These are phyloP conservation scores for Drosophila saltans DNA, from an alignment of 1,140 invertebrate genomes.

Conservation along the genomic window DNA sequence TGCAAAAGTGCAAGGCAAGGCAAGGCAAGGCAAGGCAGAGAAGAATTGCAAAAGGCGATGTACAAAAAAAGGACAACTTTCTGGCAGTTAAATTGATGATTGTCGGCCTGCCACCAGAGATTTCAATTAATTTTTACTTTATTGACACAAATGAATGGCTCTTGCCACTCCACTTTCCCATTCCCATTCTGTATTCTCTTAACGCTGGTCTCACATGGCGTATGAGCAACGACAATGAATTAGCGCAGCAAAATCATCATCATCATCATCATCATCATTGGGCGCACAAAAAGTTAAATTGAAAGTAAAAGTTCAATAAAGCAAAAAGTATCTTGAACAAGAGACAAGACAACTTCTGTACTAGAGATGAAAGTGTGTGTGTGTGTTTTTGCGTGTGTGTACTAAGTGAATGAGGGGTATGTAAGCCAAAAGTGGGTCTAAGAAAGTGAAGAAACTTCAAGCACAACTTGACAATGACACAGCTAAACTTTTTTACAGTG, in stretches of 20 bases:
- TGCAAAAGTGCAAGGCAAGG: slow-evolving; percentile 41
- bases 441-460: slow-evolving; percentile 52
- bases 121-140: slow-evolving; percentile 77
- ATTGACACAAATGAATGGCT: slow-evolving; percentile 70
- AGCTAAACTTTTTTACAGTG: slow-evolving; percentile 68
- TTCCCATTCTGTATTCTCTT: slow-evolving; percentile 2
- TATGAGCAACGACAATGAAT: slow-evolving; percentile 69
- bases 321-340: slow-evolving; percentile 63
- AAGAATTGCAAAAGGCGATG: slow-evolving; percentile 14
- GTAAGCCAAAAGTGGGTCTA: background rate
- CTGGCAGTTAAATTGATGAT: slow-evolving; percentile 70
- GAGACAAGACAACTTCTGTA: slow-evolving; percentile 20
- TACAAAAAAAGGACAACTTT: slow-evolving; percentile 36
- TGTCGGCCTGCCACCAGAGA: slow-evolving; percentile 55
- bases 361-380: background rate
- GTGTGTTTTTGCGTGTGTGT: background rate
- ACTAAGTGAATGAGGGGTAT: background rate
- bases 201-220: slow-evolving; percentile 52
- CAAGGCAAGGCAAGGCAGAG: slow-evolving; percentile 16
- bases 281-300: slow-evolving; percentile 69
- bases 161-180: slow-evolving; percentile 12
- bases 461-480: slow-evolving; percentile 75
- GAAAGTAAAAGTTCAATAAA: slow-evolving; percentile 80
- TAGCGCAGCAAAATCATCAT: slow-evolving; percentile 45
- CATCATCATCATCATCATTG: slow-evolving; percentile 16